Evolutionary conservation across 2,888 invertebrate species (phyloP), one percentile per base, ranked within the genome.

Genomic region (Luperina nickerlii): DNA sequence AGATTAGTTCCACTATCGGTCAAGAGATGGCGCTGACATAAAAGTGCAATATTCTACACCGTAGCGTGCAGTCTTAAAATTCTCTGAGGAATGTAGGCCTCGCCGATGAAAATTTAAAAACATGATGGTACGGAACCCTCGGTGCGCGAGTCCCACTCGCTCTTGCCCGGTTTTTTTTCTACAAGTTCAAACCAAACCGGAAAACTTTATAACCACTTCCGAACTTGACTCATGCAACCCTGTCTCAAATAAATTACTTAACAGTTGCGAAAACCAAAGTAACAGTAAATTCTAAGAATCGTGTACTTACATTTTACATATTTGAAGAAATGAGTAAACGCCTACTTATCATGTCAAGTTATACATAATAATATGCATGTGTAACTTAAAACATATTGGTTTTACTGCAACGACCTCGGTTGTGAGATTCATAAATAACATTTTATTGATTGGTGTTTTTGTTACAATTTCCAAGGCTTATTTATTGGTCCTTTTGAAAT

Each of bases 221-320:
- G 32, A 77, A 75, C 38, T n/a, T n/a, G 6, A 18, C 13, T n/a
- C 42, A 9, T 42, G 15, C n/a, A 75, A 74, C 11, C 51, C 51
- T 63, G 51, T 24, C 20, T 78, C 8, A 38, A 69, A 32, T 51
- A 63, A 20, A 18, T 32, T 15, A 76, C n/a, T 24, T 3, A 65
- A 15, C 5, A 4, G 65, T 83, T 83, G 18, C 70, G 60, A 69
- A 66, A 83, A 62, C 45, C 8, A 70, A 78, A 74, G 38, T 60
- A 68, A 32, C 20, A 32, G n/a, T 72, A n/a, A n/a, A 38, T 83
- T 78, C 76, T 70, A n/a, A 60, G 79, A 76, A 83, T 51, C 38
- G 24, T 6, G n/a, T 48, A 27, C n/a, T n/a, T n/a, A n/a, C 38
- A 66, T 27, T 63, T 38, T 65, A 67, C 38, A 60, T 51, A 45